Evolutionary conservation across 2,888 invertebrate species (phyloP), one percentile per base, ranked within the genome.

Genomic region (Cephus runcator): DNA sequence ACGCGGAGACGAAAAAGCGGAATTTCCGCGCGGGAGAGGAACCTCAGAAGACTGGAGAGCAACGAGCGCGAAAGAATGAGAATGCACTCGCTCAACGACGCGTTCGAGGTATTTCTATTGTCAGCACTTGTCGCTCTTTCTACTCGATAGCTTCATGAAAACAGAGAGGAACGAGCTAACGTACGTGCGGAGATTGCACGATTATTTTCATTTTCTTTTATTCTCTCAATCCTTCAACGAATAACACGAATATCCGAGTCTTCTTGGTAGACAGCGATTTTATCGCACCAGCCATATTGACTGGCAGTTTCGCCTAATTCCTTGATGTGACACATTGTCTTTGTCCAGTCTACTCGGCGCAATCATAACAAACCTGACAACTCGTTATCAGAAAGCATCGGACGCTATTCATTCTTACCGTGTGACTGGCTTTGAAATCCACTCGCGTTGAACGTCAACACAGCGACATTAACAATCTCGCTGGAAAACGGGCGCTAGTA

Each of bases 71-170:
- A 98, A 92, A 93, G 98, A 79, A 96, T 97, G 96, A 93, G 98
- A 86, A 98, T 98, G 98, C 98, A 98, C 91, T 96, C 96, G 76
- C 93, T 98, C 79, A 98, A 98, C 90, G 96, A 97, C 89, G 98
- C 98, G 30, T 98, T 98, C 92, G 96, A 97, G 94, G 97, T 96
- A 91, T 79, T 75, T 69, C 75, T 71, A 73, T 33, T 71, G 71
- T 33, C 71, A 12, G 71, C 71, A 12, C 35, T 35, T 35, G 12
- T 35, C 35, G 3, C 35, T 35, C 35, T 11, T 35, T 35, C 30
- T n/a, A 30, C 30, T 69, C 69, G 69, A 69, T 69, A 69, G 69
- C 40, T 40, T 15, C 15, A 23, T 40, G 40, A 40, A 40, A 40
- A 40, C 40, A 15, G 40, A 40, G 40, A 40, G 40, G 2, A 15